phyloP scores from a whole-genome alignment of 2,113 vertebrate species.

The Nibea coibor region DNA sequence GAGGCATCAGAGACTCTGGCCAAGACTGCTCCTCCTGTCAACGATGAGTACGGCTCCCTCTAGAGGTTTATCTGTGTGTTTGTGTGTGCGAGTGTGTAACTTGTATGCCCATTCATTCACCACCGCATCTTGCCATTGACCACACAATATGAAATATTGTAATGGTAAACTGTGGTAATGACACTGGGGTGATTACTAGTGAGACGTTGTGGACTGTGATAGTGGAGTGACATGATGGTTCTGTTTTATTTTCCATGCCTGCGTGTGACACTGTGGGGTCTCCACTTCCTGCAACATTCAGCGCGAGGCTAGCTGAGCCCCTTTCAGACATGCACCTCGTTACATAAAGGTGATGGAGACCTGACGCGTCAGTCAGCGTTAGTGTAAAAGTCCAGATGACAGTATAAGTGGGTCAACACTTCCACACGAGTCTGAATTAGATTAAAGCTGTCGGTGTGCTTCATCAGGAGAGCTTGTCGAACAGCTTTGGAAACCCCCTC shows the following conservation, averaged over 20 bases:
- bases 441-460: neutral
- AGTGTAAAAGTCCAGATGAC: neutral
- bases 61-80: constrained; percentile 84
- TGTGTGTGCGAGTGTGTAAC: constrained; percentile 59
- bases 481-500: neutral
- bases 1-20: constrained; percentile 94
- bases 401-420: neutral
- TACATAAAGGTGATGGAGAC: neutral
- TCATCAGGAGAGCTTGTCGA: neutral
- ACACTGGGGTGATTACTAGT: constrained; percentile 51
- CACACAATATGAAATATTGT: constrained; percentile 74
- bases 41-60: constrained; percentile 93
- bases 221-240: constrained; percentile 38
- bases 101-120: constrained; percentile 80
- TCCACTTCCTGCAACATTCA: constrained; percentile 37
- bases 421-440: neutral
- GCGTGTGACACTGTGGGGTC: constrained; percentile 52
- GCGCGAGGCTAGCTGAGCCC: constrained; percentile 6
- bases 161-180: constrained; percentile 75
- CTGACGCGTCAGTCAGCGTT: neutral
- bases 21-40: constrained; percentile 90
- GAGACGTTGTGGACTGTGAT: constrained; percentile 40
- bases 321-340: constrained; percentile 40
- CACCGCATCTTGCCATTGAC: constrained; percentile 81
- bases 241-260: constrained; percentile 38